A percentile compares a stretch with the other conserved stretches of the same genome.
Conservation (phyloP, 2,797 vertebrate species). For the Alosa sapidissima region DNA sequence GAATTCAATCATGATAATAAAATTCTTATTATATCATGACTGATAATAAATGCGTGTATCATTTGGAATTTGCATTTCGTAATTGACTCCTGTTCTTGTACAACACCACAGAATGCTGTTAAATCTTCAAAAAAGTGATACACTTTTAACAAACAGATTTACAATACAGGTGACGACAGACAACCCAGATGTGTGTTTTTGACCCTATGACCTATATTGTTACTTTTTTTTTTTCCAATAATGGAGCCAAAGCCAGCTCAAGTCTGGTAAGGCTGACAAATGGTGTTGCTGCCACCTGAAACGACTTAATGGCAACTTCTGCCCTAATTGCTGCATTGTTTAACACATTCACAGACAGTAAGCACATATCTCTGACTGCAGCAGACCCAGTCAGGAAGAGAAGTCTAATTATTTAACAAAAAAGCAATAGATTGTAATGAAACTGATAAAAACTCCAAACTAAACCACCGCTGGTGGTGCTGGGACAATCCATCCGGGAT, state of each 20-base stretch:
- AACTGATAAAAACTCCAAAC: too few species aligned
- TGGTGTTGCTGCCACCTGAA: neutral
- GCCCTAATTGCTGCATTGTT: neutral
- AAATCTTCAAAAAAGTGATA: too few species aligned
- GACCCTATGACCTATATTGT: too few species aligned
- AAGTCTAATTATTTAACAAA: too few species aligned
- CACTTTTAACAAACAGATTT: too few species aligned
- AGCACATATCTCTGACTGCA: neutral
- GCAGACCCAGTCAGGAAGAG: neutral
- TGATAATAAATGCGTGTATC: neutral
- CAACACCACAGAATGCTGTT: neutral
- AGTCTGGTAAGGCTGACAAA: neutral
- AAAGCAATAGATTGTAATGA: too few species aligned
- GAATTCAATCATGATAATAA: constrained; percentile 24
- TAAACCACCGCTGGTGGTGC: too few species aligned
- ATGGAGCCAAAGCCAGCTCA: neutral
- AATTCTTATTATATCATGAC: constrained; percentile 30
- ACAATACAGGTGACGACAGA: neutral
- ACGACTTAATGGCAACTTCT: neutral
- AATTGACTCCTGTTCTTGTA: neutral
- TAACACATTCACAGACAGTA: neutral
- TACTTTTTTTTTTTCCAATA: too few species aligned
- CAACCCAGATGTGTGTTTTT: neutral
- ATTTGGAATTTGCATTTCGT: neutral
- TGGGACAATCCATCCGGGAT: too few species aligned